Conservation (phyloP, 1,140 invertebrate species). For the Amyelois transitella region DNA sequence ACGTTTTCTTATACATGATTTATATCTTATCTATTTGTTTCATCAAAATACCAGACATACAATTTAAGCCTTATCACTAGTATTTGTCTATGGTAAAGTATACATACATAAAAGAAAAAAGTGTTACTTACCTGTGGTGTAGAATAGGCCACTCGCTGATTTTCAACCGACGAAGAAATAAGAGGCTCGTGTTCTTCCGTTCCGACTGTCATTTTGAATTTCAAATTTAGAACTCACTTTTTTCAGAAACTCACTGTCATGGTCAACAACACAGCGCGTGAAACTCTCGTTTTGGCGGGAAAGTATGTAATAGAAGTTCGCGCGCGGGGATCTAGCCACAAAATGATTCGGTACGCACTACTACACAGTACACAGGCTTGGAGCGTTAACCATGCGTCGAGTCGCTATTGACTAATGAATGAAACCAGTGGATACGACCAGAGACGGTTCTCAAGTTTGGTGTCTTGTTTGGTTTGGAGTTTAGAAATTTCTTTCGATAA, state of each 20-base stretch:
- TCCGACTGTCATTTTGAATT: constrained; percentile 56
- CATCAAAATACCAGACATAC: neutral
- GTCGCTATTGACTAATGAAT: neutral
- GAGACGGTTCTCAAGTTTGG: neutral
- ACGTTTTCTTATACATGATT: neutral
- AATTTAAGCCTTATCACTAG: neutral
- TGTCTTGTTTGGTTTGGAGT: neutral
- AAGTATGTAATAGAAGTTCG: constrained; percentile 9
- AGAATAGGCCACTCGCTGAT: constrained; percentile 58
- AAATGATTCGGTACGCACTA: neutral
- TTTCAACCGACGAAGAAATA: constrained; percentile 57
- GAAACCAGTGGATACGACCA: neutral
- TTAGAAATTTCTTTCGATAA: neutral
- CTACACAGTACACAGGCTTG: too few relatives aligned
- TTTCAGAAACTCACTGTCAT: constrained; percentile 12
- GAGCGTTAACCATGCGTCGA: neutral
- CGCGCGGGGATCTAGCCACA: neutral
- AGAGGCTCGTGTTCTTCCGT: constrained; percentile 62
- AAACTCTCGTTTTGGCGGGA: constrained; percentile 22
- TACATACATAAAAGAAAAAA: neutral
- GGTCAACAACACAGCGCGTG: neutral
- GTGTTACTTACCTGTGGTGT: constrained; percentile 40
- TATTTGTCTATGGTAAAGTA: neutral
- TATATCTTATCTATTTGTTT: neutral
- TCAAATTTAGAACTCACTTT: constrained; percentile 13